phyloP scores from a whole-genome alignment of 2,797 vertebrate genomes.

The Sciurus carolinensis region DNA sequence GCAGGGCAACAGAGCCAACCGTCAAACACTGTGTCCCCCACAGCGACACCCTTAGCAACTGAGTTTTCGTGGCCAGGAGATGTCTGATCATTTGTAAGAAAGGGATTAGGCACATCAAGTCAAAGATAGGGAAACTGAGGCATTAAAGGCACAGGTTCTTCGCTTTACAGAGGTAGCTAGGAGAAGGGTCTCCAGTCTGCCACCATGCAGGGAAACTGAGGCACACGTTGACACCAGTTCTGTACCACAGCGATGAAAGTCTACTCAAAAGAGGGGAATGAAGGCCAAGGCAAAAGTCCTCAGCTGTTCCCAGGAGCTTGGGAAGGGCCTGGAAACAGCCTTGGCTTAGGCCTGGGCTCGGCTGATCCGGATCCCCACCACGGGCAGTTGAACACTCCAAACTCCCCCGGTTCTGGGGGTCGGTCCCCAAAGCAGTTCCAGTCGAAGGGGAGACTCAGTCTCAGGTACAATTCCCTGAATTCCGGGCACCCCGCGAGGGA shows the following conservation, averaged over 20 bases:
- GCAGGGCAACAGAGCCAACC: not conserved
- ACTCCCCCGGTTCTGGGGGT: not conserved
- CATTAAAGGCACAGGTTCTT: not conserved
- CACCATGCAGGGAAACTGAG: constrained; percentile 34
- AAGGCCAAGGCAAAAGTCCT: not conserved
- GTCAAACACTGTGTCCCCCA: not conserved
- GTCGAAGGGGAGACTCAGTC: not conserved
- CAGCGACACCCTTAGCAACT: not conserved
- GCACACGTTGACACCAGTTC: rapidly evolving
- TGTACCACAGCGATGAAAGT: not conserved
- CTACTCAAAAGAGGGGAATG: not conserved
- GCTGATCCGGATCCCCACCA: rapidly evolving
- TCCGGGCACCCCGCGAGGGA: not conserved
- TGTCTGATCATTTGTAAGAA: not conserved
- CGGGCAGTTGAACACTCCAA: not conserved
- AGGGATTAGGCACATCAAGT: not conserved
- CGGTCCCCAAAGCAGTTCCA: not conserved
- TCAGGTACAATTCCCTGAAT: rapidly evolving
- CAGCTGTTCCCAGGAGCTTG: not conserved
- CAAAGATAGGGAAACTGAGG: not conserved
- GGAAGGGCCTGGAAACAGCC: not conserved
- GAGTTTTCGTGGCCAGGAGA: not conserved
- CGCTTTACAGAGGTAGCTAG: not conserved
- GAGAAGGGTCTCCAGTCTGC: too few relatives aligned
- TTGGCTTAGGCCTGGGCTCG: not conserved